Evolutionary conservation across 2,113 vertebrate species (phyloP).

Genomic region (Herpailurus yagouaroundi): DNA sequence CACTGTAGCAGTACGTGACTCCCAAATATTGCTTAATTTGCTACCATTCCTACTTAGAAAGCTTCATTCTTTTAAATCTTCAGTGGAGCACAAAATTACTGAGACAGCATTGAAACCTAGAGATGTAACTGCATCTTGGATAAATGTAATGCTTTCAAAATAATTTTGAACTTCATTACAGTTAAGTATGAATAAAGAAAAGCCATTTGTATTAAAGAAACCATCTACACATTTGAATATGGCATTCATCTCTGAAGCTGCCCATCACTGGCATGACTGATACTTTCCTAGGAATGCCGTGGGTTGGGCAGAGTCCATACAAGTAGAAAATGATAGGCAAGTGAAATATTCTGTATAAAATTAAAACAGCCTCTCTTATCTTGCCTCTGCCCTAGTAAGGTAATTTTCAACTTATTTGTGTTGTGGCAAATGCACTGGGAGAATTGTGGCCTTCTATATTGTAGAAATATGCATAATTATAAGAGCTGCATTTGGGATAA

Average conservation of each 20-base stretch:
- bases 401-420: constrained; percentile 3
- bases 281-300: background rate
- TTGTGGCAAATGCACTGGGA: background rate
- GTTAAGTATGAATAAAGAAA: constrained; percentile 1
- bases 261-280: background rate
- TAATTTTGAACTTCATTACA: constrained; percentile 34
- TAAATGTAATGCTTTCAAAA: constrained; percentile 4
- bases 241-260: background rate
- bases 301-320: background rate
- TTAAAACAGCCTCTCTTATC: background rate
- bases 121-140: background rate
- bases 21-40: background rate
- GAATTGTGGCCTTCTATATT: background rate
- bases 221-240: background rate
- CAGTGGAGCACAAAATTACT: background rate
- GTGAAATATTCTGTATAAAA: background rate
- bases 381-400: background rate
- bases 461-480: background rate
- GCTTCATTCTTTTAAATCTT: background rate
- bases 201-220: background rate
- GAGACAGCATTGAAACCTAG: background rate
- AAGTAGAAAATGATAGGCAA: background rate
- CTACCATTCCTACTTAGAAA: background rate
- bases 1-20: background rate
- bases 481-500: background rate